Percentiles rank a stretch among this genome's conserved stretches.
Conservation (phyloP, 2,797 vertebrate genomes). For the Avahi laniger region DNA sequence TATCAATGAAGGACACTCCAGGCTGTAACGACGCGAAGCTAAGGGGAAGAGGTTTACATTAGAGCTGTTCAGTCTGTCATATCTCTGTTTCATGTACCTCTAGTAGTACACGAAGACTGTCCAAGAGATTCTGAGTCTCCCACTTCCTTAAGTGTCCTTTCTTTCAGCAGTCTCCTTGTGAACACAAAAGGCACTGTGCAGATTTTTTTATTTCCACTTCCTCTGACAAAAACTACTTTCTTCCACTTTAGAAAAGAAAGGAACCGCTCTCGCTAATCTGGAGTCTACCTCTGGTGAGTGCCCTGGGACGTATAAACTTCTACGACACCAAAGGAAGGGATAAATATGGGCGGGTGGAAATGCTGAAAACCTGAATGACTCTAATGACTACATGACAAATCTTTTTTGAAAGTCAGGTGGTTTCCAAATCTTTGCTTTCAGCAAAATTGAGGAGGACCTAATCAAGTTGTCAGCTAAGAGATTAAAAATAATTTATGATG, state of each 20-base stretch:
- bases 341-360: not conserved
- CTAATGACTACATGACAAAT: not conserved
- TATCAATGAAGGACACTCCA: not conserved
- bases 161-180: not conserved
- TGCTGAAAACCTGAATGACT: not conserved
- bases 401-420: constrained; percentile 1
- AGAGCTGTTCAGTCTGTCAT: not conserved
- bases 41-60: not conserved
- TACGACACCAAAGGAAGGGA: not conserved
- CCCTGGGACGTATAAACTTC: not conserved
- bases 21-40: not conserved
- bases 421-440: constrained; percentile 43
- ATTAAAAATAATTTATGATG: constrained; percentile 35
- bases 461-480: constrained; percentile 26
- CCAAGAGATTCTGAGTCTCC: not conserved
- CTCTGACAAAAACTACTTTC: not conserved
- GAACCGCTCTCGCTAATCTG: not conserved
- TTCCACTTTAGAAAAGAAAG: not conserved
- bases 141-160: not conserved
- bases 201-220: not conserved
- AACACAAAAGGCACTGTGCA: not conserved
- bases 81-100: not conserved
- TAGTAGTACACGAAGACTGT: not conserved
- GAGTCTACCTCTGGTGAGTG: not conserved
- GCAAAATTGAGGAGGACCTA: not conserved